phyloP scores from a whole-genome alignment of 2,888 invertebrate species.

The Morpho achilles region DNA sequence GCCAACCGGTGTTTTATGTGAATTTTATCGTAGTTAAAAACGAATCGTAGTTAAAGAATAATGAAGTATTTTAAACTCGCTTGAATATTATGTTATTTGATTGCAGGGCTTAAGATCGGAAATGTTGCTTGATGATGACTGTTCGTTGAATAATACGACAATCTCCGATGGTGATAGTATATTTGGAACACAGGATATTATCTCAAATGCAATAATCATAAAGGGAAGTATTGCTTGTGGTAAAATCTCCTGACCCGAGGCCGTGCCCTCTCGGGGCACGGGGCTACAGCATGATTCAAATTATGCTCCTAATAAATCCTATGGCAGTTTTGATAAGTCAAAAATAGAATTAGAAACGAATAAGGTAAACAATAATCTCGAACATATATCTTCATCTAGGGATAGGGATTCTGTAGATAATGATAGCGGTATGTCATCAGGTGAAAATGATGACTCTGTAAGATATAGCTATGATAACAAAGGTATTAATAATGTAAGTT shows the following conservation, averaged over 20 bases:
- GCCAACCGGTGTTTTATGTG: too few species aligned
- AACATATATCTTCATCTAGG: slow-evolving; percentile 18
- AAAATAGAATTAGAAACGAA: slow-evolving; percentile 39
- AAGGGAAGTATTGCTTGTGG: slow-evolving; percentile 49
- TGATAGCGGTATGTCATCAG: slow-evolving; percentile 71
- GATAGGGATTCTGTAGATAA: slow-evolving; percentile 32
- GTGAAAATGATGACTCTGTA: slow-evolving; percentile 65
- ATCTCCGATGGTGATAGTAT: slow-evolving; percentile 58
- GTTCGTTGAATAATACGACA: slow-evolving; percentile 56
- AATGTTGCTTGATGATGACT: slow-evolving; percentile 59
- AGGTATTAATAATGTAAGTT: slow-evolving; percentile 41
- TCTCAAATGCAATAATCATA: slow-evolving; percentile 57
- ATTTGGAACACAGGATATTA: slow-evolving; percentile 53
- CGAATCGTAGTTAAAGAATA: background rate
- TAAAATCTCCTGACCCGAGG: slow-evolving; percentile 70
- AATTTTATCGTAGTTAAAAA: too few species aligned
- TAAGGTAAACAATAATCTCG: slow-evolving; percentile 16
- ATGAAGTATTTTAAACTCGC: background rate
- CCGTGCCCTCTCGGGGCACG: slow-evolving; percentile 69
- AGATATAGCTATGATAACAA: slow-evolving; percentile 44
- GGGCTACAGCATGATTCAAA: slow-evolving; percentile 30
- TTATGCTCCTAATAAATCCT: slow-evolving; percentile 41
- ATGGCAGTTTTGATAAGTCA: slow-evolving; percentile 65
- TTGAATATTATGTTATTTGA: background rate
- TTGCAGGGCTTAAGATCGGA: slow-evolving; percentile 67